Conservation (phyloP, 2,113 vertebrate species). For the Gorsachius goisagi region DNA sequence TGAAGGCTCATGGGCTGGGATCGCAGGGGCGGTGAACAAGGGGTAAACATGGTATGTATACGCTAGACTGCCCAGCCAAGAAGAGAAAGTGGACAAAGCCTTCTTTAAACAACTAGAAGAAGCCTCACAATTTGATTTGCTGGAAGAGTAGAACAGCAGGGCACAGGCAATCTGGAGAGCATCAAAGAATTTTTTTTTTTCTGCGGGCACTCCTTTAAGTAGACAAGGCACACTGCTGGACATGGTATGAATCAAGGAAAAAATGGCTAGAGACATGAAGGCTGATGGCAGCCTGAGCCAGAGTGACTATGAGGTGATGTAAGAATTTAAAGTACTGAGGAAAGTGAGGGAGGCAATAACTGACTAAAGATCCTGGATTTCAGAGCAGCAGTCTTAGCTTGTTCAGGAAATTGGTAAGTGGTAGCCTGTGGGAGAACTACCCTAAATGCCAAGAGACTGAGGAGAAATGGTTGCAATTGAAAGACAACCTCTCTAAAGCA, state of each 20-base stretch:
- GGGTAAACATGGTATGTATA: not conserved
- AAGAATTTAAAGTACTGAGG: not conserved
- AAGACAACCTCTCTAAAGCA: not conserved
- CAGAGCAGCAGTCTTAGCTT: not conserved
- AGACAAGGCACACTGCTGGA: not conserved
- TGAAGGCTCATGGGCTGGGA: not conserved
- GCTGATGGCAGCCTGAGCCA: not conserved
- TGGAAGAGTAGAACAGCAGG: not conserved
- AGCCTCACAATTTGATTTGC: not conserved
- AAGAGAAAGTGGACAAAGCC: not conserved
- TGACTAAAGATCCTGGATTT: not conserved
- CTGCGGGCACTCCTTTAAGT: not conserved
- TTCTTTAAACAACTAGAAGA: not conserved
- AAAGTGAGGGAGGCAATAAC: not conserved
- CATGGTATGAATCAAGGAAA: not conserved
- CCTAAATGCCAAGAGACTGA: not conserved
- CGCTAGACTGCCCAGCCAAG: not conserved
- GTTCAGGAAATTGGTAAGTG: not conserved
- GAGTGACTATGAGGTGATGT: not conserved
- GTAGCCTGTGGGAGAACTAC: not conserved
- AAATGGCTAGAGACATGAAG: not conserved
- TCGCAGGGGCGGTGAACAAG: not conserved
- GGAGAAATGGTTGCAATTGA: not conserved
- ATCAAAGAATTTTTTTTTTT: not conserved
- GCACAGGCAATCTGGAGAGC: not conserved